These are phyloP conservation scores for Bombus polaris DNA, from an alignment of 1,140 invertebrate genomes.

Conservation along the genomic window DNA sequence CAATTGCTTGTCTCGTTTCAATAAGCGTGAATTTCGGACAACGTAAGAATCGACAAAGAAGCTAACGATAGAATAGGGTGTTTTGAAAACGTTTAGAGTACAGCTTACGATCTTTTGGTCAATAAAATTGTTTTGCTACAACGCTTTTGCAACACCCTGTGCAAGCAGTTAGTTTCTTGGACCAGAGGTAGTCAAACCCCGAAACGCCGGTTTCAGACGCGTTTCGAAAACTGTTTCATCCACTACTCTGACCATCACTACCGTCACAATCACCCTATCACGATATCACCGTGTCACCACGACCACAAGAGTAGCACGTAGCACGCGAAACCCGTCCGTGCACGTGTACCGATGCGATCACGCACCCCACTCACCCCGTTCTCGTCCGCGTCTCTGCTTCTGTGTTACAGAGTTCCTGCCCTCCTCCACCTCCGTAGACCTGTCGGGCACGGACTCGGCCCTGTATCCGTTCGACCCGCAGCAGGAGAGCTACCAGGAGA, in stretches of 20 bases:
- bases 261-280: conserved; percentile 1
- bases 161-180: background rate
- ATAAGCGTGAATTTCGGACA: background rate
- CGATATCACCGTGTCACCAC: conserved; percentile 9
- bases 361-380: conserved; percentile 76
- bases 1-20: background rate
- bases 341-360: conserved; percentile 64
- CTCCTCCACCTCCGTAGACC: conserved; percentile 82
- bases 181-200: background rate
- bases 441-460: conserved; percentile 84
- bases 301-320: conserved; percentile 56
- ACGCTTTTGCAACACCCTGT: background rate
- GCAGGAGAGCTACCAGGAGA: conserved; percentile 82
- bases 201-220: background rate
- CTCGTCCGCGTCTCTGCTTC: conserved; percentile 79
- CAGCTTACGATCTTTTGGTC: too few relatives aligned
- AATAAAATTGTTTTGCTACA: background rate
- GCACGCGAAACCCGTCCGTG: conserved; percentile 56
- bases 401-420: conserved; percentile 85
- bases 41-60: background rate
- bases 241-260: background rate
- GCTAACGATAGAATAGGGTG: background rate
- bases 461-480: conserved; percentile 83
- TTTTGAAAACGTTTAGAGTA: background rate
- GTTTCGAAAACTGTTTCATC: background rate